Evolutionary conservation across 1,140 invertebrate species (phyloP), one percentile per base, ranked within the genome.

Genomic region (Lasaia peninsularis): DNA sequence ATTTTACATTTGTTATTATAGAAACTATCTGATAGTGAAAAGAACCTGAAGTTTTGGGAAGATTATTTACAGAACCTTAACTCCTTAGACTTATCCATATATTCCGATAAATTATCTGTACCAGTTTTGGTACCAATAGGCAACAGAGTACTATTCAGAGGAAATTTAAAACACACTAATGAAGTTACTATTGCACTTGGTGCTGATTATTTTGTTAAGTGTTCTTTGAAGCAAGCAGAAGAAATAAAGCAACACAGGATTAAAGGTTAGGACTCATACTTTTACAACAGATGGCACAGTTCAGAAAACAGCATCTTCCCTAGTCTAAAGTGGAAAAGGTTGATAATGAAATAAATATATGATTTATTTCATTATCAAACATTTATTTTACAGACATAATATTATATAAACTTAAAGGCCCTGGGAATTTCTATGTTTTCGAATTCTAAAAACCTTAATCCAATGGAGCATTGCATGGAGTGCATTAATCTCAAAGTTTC

Each of bases 141-240:
- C 7, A 89, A 86, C 14, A 88, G 91, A 68, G 93, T 94, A 20
- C 91, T 94, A 14, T 93, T 94, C 83, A 92, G 91, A 68, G 95
- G 94, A 21, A 86, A 91, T 63, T 69, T 95, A 2, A 91, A 93
- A 33, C 93, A 95, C 69, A 95, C 94, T 12, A 95, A 95, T 89
- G 94, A 95, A 88, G 90, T 96, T 6, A 81, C 93, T 50, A 93
- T 94, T 8, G 82, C 93, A 1, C 71, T 95, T 1, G 94, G 94
- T 12, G 93, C 94, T 55, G 92, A 93, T 72, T 95, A 93, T 86
- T 95, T 95, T 89, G 90, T 90, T 2, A 94, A 95, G 76, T 90
- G 92, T 63, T 93, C 93, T 16, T 81, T 92, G 9, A 92, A 92
- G 64, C 91, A 95, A 71, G 94, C 94, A 52, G 77, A 88, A 37